Base-by-base conservation (phyloP, 2,888 invertebrate species). In the Stomorhina lunata region DNA sequence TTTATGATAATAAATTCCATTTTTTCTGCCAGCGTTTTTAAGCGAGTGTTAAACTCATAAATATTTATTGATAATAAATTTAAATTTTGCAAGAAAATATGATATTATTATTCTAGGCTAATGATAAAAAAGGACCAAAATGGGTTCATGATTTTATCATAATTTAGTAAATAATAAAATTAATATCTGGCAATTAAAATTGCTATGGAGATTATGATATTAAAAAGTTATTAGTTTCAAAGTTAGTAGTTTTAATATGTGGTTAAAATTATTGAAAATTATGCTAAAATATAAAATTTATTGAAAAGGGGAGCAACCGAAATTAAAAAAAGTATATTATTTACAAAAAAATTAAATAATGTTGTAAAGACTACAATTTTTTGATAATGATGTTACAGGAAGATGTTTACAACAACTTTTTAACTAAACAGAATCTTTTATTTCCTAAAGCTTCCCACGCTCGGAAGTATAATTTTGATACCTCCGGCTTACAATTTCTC, bases 51-150 rank as follows among this genome's bases (percentile, higher is more conserved):
- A 72, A 79, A 66, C 79, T 82, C 82, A 82, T 82, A 82, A 82
- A 82, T 82, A 82, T 82, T 82, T 82, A 82, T 82, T 79, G 79
- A 82, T 75, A 75, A 68, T 72, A 66, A 73, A 76, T 79, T 79
- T 79, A 66, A 59, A 59, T 59, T 72, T 57, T 20, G 17, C 29
- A 61, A 43, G 17, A 17, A 34, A 34, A n/a, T n/a, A 15, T 17
- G 15, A 45, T 34, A 3, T 34, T 43, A 4, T n/a, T 61, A 48
- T 61, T 34, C 20, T 29, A 20, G 15, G n/a, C n/a, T 45, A 57
- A 68, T 68, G 59, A 61, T n/a, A 34, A 2, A 66, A 57, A 65
- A n/a, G 45, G n/a, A n/a, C 27, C 45, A 29, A 57, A 63, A 48
- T 25, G 34, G 22, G 12, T 34, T 22, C n/a, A n/a, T 15, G 1